Base-by-base conservation (phyloP, 2,797 vertebrate genomes). In the Syncerus caffer region DNA sequence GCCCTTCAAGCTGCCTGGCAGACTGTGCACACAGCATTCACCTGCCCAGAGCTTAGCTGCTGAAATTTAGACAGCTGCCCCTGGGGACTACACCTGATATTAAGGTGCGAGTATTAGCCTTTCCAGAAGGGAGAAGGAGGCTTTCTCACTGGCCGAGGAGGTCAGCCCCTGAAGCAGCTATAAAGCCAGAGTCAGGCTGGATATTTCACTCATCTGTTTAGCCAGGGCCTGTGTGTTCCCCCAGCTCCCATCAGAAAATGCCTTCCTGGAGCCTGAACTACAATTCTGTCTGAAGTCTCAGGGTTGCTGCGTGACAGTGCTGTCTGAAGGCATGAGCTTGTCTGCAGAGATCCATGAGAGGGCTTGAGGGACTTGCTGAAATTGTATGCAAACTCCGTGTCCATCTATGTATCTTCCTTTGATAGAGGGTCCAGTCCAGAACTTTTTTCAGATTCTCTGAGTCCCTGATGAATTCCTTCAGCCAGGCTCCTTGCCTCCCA, bases 1-100 rank as follows among this genome's bases (percentile, higher is more conserved):
- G 13, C 74, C 31, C 0, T 29, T 51, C 29, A 1, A 3, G 21
- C 51, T 42, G n/a, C 10, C 38, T 0, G 1, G 34, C 58, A 4
- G 60, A 11, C 19, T 19, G 76, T n/a, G 21, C 51, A 31, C 57
- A 34, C 31, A 1, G 17, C 0, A 0, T 19, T 45, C 57, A 3
- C n/a, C 29, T 27, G 17, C 1, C 0, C 8, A 1, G 47, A n/a
- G 88, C 67, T 78, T 31, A 67, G 82, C 11, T 1, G 17, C 93
- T 96, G 96, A 50, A 92, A 96, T 94, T 95, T 92, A 96, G 91
- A 96, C 15, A 94, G 91, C 21, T 1, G 2, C 0, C 3, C 55
- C 55, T 12, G 0, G 93, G 91, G 95, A 57, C 58, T 5, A 3
- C 23, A 25, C 67, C 27, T 19, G 82, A 31, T 71, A 11, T 21